Evolutionary conservation across 2,888 invertebrate genomes (phyloP), one percentile per base, ranked within the genome.

Genomic region (Harpalus rubripes): DNA sequence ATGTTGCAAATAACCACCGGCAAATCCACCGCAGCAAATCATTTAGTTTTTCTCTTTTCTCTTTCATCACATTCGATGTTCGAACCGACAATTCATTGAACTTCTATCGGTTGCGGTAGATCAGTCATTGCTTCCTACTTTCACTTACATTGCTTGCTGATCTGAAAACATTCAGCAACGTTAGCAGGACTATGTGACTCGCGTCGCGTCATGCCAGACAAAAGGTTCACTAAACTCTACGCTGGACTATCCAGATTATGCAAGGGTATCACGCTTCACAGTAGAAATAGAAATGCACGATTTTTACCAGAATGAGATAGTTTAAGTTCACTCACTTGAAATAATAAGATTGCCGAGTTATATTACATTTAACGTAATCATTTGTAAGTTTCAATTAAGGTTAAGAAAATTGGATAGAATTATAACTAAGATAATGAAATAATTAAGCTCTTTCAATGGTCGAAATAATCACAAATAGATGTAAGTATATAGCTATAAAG

Each of bases 71-170:
- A 61, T 61, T 52, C 44, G 44, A 52, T 10, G 44, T 12, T 52
- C 18, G 61, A 16, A 61, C 65, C 32, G 8, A 74, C 52, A 74
- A 74, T 74, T 74, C 74, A 74, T 74, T 74, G 74, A 74, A 74
- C 74, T 74, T 74, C 74, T 74, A 74, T 74, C 59, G 56, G 78
- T 78, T 78, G 59, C 59, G 78, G 78, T 78, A 78, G 78, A 78
- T 78, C 78, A 78, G 78, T 56, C 59, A 58, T 58, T 78, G 78
- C 59, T 78, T 78, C 78, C 78, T 78, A 78, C 78, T 78, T 78
- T 78, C 78, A 58, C 78, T 68, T 39, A 26, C 22, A 63, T 26
- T 22, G 63, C 63, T 63, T 26, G 32, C 39, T 68, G 68, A 39
- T 68, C 68, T 68, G 68, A 68, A 68, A 68, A 68, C 39, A 39